Percentiles rank a stretch among this genome's conserved stretches.
These are phyloP conservation scores for Lagorchestes hirsutus DNA, from an alignment of 2,797 vertebrate genomes.

Conservation along the genomic window DNA sequence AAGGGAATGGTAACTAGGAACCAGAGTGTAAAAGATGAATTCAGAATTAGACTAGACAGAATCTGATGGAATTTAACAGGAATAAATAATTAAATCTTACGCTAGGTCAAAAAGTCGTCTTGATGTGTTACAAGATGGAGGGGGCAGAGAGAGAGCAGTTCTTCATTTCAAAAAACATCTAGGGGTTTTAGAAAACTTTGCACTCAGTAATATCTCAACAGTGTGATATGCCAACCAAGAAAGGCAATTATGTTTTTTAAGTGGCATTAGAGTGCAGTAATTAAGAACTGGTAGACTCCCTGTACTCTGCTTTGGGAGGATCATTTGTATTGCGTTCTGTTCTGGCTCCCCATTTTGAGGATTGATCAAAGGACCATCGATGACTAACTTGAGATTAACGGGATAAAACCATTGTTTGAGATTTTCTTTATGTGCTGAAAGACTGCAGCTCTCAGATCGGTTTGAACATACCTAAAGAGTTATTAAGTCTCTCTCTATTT, in stretches of 20 bases:
- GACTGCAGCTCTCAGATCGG: neutral
- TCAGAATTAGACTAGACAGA: neutral
- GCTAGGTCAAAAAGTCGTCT: neutral
- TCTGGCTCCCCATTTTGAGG: neutral
- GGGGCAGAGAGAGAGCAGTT: neutral
- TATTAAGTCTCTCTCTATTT: neutral
- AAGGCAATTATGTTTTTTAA: neutral
- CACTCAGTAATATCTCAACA: neutral
- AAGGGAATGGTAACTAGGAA: neutral
- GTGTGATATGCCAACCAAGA: neutral
- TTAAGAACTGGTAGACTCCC: neutral
- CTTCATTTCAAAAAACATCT: neutral
- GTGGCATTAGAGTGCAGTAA: neutral
- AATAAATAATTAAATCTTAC: neutral
- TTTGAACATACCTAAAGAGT: neutral
- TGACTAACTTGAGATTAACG: neutral
- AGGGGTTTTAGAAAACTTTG: neutral
- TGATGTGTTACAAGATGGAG: neutral
- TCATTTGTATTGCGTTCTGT: neutral
- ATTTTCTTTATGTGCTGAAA: neutral
- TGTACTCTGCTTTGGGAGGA: neutral
- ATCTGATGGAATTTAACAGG: neutral
- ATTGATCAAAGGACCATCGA: neutral
- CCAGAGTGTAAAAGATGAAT: neutral
- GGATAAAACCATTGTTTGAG: neutral